Evolutionary conservation across 2,113 vertebrate species (phyloP), one percentile per base, ranked within the genome.

Genomic region (Tylochromis polylepis): DNA sequence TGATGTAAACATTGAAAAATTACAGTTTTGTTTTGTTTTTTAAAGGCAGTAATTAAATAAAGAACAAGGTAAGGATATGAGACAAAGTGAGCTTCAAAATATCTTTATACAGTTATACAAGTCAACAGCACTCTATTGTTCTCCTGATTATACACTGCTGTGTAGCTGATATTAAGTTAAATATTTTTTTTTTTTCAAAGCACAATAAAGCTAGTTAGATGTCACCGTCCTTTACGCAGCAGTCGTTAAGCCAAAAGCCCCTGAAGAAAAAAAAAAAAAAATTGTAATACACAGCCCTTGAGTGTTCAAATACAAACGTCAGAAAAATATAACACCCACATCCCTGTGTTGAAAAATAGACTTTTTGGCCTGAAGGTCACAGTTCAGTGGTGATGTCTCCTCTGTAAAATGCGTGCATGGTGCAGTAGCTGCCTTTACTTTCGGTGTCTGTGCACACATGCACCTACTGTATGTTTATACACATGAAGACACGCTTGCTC

Each of bases 291-390:
- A 81, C 93, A 96, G 95, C 95, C 95, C 95, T 96, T 96, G 87
- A 93, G 92, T 92, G 90, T 86, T 75, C 56, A 91, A 86, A 92
- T 93, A 91, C 87, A 95, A 91, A 94, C 70, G 84, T 92, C 89
- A 85, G 82, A 93, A 93, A 95, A 94, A 95, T 94, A 95, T 82
- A 94, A 88, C 91, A 95, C 87, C 81, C 94, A 94, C 88, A 87
- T 89, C 95, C 87, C 89, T 92, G 91, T 86, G 86, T 94, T 93
- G 62, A 95, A 96, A 95, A 96, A 95, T 95, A 96, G 89, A 95
- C 84, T 84, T 95, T 89, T 95, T 94, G 93, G 86, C 92, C 93
- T 92, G 62, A 88, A 91, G 78, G 89, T 91, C 78, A 85, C 59
- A 89, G 88, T 59, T 88, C 79, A 85, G 80, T 86, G 89, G 85